Percentiles rank a stretch among this genome's conserved stretches.
These are phyloP conservation scores for Takifugu rubripes DNA, from an alignment of 2,797 vertebrate species.

Conservation along the genomic window DNA sequence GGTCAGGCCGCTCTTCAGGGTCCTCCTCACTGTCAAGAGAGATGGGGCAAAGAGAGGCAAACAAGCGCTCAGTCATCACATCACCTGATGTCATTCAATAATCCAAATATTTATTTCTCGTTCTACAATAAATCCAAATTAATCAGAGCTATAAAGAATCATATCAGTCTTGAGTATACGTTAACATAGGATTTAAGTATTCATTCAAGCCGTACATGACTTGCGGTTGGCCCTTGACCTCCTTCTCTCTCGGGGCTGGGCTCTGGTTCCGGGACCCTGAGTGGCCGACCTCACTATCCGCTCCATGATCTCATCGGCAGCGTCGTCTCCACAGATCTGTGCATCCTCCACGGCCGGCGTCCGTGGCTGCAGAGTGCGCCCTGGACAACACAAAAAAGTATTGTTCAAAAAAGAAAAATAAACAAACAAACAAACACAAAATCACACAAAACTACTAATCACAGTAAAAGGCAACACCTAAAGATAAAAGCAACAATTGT, in stretches of 20 bases:
- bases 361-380: slow-evolving; percentile 70
- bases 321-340: slow-evolving; percentile 79
- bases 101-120: too few relatives aligned
- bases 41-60: too few relatives aligned
- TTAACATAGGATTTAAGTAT: background rate
- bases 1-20: slow-evolving; percentile 90
- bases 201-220: slow-evolving; percentile 77
- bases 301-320: slow-evolving; percentile 96
- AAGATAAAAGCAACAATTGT: too few relatives aligned
- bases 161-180: too few relatives aligned
- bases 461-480: too few relatives aligned
- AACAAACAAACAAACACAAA: too few relatives aligned
- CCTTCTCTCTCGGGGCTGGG: slow-evolving; percentile 87
- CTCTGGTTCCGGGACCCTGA: slow-evolving; percentile 87
- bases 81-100: too few relatives aligned
- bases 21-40: slow-evolving; percentile 83
- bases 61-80: background rate
- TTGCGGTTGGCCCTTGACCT: slow-evolving; percentile 92
- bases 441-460: background rate
- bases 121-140: too few relatives aligned
- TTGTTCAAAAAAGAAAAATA: background rate
- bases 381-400: slow-evolving; percentile 57
- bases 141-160: too few relatives aligned
- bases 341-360: slow-evolving; percentile 77
- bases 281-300: slow-evolving; percentile 93